Evolutionary conservation across 2,888 invertebrate genomes (phyloP), one percentile per base, ranked within the genome.

Genomic region (Orthonevra nobilis): DNA sequence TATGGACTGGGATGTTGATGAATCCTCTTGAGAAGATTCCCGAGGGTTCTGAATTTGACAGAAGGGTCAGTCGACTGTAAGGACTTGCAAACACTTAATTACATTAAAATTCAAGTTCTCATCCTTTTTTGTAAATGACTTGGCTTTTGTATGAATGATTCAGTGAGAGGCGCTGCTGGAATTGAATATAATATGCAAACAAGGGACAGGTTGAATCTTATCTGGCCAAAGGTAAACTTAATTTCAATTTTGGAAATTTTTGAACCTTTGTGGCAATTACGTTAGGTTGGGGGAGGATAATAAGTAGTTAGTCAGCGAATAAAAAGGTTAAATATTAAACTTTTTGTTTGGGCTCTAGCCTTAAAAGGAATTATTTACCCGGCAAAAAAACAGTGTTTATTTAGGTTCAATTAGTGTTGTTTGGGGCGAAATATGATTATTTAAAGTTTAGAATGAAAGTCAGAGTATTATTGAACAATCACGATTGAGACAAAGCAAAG

Each of bases 21-120:
- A 30, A 19, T 38, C 30, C 12, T 17, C 17, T 38, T n/a, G n/a
- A n/a, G n/a, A n/a, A 12, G 14, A 3, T 44, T 15, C 7, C 10
- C n/a, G 3, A 17, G n/a, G 40, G 14, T 20, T 23, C 7, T n/a
- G n/a, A n/a, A 28, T 68, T 48, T 50, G 14, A 61, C 36, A 32
- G 20, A 23, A 58, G 40, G 32, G 56, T 50, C 28, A 63, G 20
- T 56, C 40, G 52, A 66, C 60, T 64, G 34, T 74, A 46, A 38
- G 40, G 9, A 19, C 60, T 64, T 56, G 34, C 19, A 15, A 23
- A 52, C 28, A 66, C 48, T 61, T 74, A 69, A 69, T 75, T 75
- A 75, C 63, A 69, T 75, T 69, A 75, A 75, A 75, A 69, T 69
- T 69, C 50, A 63, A 69, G 36, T 50, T 56, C 54, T 56, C 42